Evolutionary conservation across 1,140 invertebrate species (phyloP), one percentile per base, ranked within the genome.

Genomic region (Drepana arcuata): DNA sequence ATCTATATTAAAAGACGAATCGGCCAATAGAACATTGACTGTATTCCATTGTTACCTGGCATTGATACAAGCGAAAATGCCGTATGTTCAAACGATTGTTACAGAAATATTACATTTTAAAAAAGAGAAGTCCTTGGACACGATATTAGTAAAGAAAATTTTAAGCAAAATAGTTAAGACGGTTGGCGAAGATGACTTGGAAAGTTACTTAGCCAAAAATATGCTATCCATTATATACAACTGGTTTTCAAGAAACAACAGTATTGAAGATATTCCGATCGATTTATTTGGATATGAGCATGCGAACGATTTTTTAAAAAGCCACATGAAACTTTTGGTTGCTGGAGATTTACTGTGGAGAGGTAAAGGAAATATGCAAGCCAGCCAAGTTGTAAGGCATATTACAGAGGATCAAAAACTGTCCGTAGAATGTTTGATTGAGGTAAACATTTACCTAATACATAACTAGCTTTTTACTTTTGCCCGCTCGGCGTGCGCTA

Each of bases 1-100:
- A 31, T 38, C 41, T 2, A 44, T 71, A 28, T 25, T 77, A 21
- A 69, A 66, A 54, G 79, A 84, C 33, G 82, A 84, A 55, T 60
- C 61, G 18, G 45, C 50, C 1, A 83, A 84, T 45, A 61, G 79
- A 46, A 74, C 79, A 12, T 48, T 51, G 0, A 72, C 74, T 1
- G 47, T 82, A 13, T 48, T 82, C 7, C 77, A 81, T 23, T 60
- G 55, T 16, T 71, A 63, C 16, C 48, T 57, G 9, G 48, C 55
- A 2, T 35, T 83, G 9, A 65, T 67, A 1, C 48, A 55, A 18
- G 41, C 52, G 12, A 64, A 61, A 29, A 50, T 43, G 10, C 47
- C 51, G 2, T 34, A 42, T 9, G 26, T 68, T 16, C 62, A 67
- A 6, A 52, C 47, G 12, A 51, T 77, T 25, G 32, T 72, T 13